Evolutionary conservation across 2,888 invertebrate genomes (phyloP), one percentile per base, ranked within the genome.

Genomic region (Taphrorychus bicolor): DNA sequence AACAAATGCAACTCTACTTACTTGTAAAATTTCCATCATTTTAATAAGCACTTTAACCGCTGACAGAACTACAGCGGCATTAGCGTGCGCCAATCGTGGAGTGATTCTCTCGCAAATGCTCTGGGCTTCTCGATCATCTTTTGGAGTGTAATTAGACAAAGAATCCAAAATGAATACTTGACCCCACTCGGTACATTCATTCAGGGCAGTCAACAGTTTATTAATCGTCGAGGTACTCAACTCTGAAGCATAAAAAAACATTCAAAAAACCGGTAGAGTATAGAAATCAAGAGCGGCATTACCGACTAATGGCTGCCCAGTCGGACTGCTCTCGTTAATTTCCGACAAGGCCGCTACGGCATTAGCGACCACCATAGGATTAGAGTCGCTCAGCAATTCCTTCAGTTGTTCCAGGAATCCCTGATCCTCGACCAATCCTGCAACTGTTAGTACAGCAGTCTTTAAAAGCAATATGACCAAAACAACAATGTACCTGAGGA

Each of bases 321-420:
- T 95, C 9, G 95, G 93, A 76, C 96, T 97, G 1, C 97, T 94
- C 83, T 99, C 98, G 79, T 98, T 96, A 77, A 99, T 99, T 84
- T 99, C 99, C 0, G 97, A 96, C 9, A 99, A 86, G 0, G 99
- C 98, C 0, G 99, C 99, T 14, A 99, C 98, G 0, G 98, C 98
- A 83, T 99, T 99, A 0, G 99, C 99, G 0, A 99, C 99, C 32
- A 98, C 99, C 99, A 99, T 99, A 0, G 99, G 99, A 84, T 99
- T 99, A 0, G 98, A 98, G 83, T 99, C 99, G 53, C 98, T 98
- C 41, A 99, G 84, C 58, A 99, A 85, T 83, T 99, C 99, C 81
- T 97, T 96, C 21, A 99, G 84, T 77, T 98, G 95, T 81, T 99
- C 98, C 72, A 99, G 85, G 82, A 99, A 99, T 23, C 98, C 98